These are phyloP conservation scores for Sebastes vulpes DNA, from an alignment of 2,797 vertebrate genomes.

Conservation along the genomic window DNA sequence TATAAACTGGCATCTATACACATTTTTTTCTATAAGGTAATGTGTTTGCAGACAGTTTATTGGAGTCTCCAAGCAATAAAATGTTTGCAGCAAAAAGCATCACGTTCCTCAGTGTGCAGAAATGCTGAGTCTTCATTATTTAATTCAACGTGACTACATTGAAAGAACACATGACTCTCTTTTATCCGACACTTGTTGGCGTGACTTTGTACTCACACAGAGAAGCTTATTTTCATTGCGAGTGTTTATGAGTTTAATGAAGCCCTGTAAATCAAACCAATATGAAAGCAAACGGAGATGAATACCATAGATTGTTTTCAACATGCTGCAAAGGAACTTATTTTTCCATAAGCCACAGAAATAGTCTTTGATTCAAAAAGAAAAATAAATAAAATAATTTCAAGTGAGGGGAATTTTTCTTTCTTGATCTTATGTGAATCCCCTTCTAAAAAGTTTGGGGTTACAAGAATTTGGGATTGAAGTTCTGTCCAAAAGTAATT, in stretches of 20 bases:
- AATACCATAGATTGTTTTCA: slow-evolving; percentile 11
- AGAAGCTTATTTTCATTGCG: slow-evolving; percentile 22
- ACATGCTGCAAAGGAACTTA: background rate
- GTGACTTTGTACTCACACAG: slow-evolving; percentile 13
- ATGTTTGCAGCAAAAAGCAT: background rate
- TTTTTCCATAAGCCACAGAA: slow-evolving; percentile 22
- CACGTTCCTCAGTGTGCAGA: background rate
- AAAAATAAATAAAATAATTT: slow-evolving; percentile 15
- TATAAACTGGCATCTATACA: background rate
- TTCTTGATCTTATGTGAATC: background rate
- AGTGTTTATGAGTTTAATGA: slow-evolving; percentile 52
- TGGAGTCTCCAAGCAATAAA: background rate
- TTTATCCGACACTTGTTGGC: slow-evolving; percentile 7
- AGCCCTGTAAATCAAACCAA: slow-evolving; percentile 43
- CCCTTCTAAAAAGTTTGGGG: background rate
- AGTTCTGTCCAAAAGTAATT: background rate
- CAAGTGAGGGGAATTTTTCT: background rate
- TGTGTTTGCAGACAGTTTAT: background rate
- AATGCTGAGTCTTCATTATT: slow-evolving; percentile 4
- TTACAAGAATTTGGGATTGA: background rate
- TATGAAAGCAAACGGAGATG: slow-evolving; percentile 36
- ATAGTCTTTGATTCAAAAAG: slow-evolving; percentile 2
- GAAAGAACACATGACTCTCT: slow-evolving; percentile 4
- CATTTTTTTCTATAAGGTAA: background rate
- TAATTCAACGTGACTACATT: background rate